Conservation (phyloP, 2,797 vertebrate species). For the Helarctos malayanus region DNA sequence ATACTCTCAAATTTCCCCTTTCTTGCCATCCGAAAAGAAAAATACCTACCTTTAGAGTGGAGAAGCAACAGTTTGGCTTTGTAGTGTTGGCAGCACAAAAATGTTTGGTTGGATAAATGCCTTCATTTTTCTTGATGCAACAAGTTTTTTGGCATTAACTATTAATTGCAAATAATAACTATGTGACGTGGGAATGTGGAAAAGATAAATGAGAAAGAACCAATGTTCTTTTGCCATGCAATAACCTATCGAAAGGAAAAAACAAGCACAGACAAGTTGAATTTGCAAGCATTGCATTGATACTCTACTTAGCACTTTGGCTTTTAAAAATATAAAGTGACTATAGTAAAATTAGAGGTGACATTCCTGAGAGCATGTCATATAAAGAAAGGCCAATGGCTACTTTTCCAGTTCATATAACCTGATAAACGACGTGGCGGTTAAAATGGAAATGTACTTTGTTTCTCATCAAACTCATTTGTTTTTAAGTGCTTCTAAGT, state of each 20-base stretch:
- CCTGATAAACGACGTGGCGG: neutral
- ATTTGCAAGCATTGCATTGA: neutral
- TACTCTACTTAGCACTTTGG: neutral
- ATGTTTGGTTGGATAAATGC: constrained; percentile 49
- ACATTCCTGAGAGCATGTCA: neutral
- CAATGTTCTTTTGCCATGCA: constrained; percentile 17
- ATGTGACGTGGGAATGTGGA: neutral
- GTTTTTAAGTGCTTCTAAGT: neutral
- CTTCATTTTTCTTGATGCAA: constrained; percentile 72
- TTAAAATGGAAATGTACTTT: constrained; percentile 29
- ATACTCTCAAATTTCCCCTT: neutral
- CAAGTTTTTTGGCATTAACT: constrained; percentile 64
- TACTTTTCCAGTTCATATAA: constrained; percentile 7
- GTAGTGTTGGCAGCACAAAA: constrained; percentile 12
- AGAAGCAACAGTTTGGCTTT: constrained; percentile 42
- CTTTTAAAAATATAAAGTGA: constrained; percentile 47
- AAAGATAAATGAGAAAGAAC: constrained; percentile 51
- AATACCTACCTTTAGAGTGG: neutral
- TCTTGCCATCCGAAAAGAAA: constrained; percentile 46
- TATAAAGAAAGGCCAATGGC: neutral
- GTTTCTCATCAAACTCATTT: constrained; percentile 27
- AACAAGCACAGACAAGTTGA: constrained; percentile 50
- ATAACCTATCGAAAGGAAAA: constrained; percentile 28
- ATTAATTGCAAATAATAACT: constrained; percentile 33
- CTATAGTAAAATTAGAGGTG: neutral